Base-by-base conservation (phyloP, 1,140 invertebrate species). In the Drosophila rufa region DNA sequence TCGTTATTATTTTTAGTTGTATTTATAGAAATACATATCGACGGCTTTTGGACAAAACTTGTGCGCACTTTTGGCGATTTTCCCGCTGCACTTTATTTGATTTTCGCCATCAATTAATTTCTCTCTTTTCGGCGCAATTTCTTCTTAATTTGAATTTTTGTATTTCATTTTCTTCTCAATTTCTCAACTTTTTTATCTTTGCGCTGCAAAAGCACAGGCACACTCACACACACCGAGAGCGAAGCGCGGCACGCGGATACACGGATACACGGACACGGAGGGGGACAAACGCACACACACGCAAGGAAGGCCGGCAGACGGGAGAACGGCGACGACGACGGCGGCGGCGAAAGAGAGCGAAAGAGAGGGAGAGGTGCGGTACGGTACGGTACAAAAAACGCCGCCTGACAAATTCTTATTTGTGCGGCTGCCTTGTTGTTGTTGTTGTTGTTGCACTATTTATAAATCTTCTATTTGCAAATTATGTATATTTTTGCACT, bases 381-480 rank as follows among this genome's bases (percentile, higher is more conserved):
- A 38, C 62, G 22, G 38, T 46, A 46, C 38, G 48, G 55, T 30
- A 61, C 42, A 78, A 50, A 47, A 75, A 77, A 69, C 70, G 83
- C 79, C 70, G 83, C 83, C 79, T 82, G 81, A 90, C 78, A 90
- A 57, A 82, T 87, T 85, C 65, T 81, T n/a, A n/a, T 40, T 89
- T 75, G 66, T 69, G 73, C 79, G 48, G 45, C 51, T 42, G 50
- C 57, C 57, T 48, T 53, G 68, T 51, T 71, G 75, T 55, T 55
- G 61, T 56, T 70, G 76, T 83, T 83, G 80, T 80, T 80, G 83
- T 50, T 85, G 85, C 85, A 85, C 82, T 90, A 90, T 89, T 89
- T 89, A 79, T 90, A 90, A 81, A 90, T 79, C 67, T 70, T 80
- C 60, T 77, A 64, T 65, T 40, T 67, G 75, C 75, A 69, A 61